phyloP scores from a whole-genome alignment of 2,797 vertebrate species.

The Rhodeus uyekii region DNA sequence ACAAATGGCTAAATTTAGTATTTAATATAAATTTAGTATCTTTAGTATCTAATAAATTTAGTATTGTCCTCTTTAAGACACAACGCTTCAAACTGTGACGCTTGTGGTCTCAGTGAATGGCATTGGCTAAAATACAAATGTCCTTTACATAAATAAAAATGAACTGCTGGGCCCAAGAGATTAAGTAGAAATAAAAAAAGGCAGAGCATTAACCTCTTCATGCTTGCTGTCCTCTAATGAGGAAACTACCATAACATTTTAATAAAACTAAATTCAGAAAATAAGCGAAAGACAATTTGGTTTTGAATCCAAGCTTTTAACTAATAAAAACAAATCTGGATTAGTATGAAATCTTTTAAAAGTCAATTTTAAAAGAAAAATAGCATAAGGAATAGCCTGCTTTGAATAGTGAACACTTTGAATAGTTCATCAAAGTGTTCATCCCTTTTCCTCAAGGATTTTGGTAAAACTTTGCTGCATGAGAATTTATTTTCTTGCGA shows the following conservation, averaged over 20 bases:
- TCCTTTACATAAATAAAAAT: neutral
- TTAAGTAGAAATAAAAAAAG: neutral
- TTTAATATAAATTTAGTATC: too few species aligned
- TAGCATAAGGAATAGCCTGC: neutral
- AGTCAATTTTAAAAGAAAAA: neutral
- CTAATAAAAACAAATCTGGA: neutral
- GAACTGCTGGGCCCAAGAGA: neutral
- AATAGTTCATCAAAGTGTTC: neutral
- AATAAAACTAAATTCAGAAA: neutral
- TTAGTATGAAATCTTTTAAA: neutral
- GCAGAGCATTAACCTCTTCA: neutral
- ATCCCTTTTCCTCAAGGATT: neutral
- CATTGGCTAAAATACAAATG: neutral
- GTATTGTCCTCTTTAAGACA: constrained; percentile 6
- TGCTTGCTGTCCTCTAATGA: neutral
- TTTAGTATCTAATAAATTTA: too few species aligned
- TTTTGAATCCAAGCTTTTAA: neutral
- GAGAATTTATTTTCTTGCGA: neutral
- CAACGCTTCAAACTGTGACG: neutral
- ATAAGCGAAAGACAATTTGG: neutral
- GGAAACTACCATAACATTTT: neutral
- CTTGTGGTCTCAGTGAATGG: neutral
- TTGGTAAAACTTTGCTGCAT: neutral
- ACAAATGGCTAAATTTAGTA: neutral
- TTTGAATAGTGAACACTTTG: neutral